Evolutionary conservation across 2,888 invertebrate genomes (phyloP), one percentile per base, ranked within the genome.

Genomic region (Hofmannophila pseudospretella): DNA sequence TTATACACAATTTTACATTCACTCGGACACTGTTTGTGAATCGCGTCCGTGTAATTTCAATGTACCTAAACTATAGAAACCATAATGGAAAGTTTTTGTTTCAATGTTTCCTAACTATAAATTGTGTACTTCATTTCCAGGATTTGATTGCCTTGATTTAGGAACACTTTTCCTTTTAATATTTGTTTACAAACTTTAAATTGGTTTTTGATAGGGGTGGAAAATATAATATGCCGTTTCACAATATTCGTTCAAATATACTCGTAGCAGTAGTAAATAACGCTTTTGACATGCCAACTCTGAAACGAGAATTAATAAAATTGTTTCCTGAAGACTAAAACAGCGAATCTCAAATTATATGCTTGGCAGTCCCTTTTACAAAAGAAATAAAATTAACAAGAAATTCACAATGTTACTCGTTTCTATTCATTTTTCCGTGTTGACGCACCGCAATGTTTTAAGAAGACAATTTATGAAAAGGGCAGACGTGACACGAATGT

Each of bases 401-500:
- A 41, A 31, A 36, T 36, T 16, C 14, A 16, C 35, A 41, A 39
- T 41, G 42, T 34, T 31, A 40, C 44, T 44, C 43, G 44, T 50
- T 49, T 38, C 43, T 48, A 37, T 41, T 58, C 54, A 63, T 67
- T 58, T 49, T 58, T 52, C 47, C 51, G 40, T 57, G 66, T 66
- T 67, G 65, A 65, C 61, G 58, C 50, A 59, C 56, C 56, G 54
- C 62, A 67, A 59, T 67, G 61, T 66, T 70, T 67, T 61, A 66
- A 67, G 63, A 63, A 65, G 60, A 45, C 48, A 66, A 73, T 71
- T 73, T 73, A 73, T 71, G 68, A 67, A 75, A 74, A 68, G 61
- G 58, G 51, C 54, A 54, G 47, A 67, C 73, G 71, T 69, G 74
- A 65, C 58, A 43, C 39, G 70, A 77, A 73, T 77, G 54, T 62